phyloP scores from a whole-genome alignment of 2,888 invertebrate genomes.

The Girardia tigrina region DNA sequence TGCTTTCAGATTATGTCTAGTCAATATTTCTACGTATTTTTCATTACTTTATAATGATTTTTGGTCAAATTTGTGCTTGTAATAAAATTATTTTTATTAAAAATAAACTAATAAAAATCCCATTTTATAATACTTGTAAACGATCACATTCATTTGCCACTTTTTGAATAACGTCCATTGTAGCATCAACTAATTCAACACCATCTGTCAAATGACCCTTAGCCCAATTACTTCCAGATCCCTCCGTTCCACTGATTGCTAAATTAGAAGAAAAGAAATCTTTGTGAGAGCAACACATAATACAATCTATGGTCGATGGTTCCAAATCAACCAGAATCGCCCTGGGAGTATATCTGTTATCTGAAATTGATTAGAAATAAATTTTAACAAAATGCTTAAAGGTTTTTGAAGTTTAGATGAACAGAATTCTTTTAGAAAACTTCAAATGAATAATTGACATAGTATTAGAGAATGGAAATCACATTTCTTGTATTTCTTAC shows the following conservation, averaged over 20 bases:
- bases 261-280: not conserved
- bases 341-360: not conserved
- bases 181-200: not conserved
- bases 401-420: no score
- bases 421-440: no score
- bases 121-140: not conserved
- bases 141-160: not conserved
- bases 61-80: no score
- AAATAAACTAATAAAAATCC: no score
- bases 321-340: not conserved
- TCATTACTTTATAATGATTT: no score
- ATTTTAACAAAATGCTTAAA: no score
- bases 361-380: not conserved
- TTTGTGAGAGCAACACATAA: not conserved
- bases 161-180: not conserved
- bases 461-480: no score
- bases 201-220: not conserved
- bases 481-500: no score
- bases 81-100: no score
- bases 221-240: not conserved
- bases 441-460: no score
- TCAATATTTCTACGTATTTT: no score
- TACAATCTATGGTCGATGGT: slow-evolving; percentile 17
- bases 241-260: not conserved
- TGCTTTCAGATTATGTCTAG: no score